Percentiles rank a stretch among this genome's conserved stretches.
Evolutionary conservation across 2,113 vertebrate genomes (phyloP).

Genomic region (Cephalophus harveyi): DNA sequence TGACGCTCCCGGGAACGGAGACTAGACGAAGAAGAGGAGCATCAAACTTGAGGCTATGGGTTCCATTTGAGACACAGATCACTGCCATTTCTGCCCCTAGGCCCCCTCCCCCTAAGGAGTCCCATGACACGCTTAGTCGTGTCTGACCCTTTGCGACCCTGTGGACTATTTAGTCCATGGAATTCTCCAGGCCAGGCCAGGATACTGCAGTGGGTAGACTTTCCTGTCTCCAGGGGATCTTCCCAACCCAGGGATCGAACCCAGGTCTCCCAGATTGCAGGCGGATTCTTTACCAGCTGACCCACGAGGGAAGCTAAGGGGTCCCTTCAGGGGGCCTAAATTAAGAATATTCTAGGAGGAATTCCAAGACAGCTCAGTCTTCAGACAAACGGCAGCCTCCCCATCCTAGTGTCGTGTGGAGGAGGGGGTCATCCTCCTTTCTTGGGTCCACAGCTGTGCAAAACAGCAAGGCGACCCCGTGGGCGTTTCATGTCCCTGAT

Average conservation of each 20-base stretch:
- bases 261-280: neutral
- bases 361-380: neutral
- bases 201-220: neutral
- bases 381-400: neutral
- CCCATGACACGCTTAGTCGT: neutral
- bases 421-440: too few species aligned
- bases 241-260: neutral
- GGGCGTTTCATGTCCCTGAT: too few species aligned
- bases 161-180: neutral
- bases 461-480: rapidly evolving
- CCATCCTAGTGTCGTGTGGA: rapidly evolving
- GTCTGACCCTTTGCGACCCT: neutral
- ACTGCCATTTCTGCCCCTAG: neutral
- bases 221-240: neutral
- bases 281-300: neutral
- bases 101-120: neutral
- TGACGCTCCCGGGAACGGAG: neutral
- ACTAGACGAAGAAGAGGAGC: neutral
- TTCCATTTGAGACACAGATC: neutral
- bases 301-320: neutral
- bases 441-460: neutral
- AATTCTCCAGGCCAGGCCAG: neutral
- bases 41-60: neutral
- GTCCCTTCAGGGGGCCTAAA: neutral
- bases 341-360: neutral